Evolutionary conservation across 1,140 invertebrate genomes (phyloP), one percentile per base, ranked within the genome.

Genomic region (Ganaspis sp.): DNA sequence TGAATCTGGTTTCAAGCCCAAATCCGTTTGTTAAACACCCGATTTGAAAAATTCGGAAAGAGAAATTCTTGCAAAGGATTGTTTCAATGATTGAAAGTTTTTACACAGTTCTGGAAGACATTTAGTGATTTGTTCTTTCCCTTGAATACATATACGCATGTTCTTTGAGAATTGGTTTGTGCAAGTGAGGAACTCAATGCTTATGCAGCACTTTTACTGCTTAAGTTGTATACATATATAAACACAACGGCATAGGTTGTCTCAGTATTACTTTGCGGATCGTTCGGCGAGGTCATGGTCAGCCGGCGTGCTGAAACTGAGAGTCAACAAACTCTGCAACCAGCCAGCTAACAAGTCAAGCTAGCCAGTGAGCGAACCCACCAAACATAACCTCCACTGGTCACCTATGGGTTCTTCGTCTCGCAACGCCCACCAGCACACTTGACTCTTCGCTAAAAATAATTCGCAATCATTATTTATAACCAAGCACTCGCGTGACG

Each of bases 261-360:
- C 81, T 86, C 77, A 81, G 80, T 82, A 87, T 88, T 85, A 87
- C 86, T 87, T 87, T 80, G 86, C 84, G 85, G 83, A 86, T 89
- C 84, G 88, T 90, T 90, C 81, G 87, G 86, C 82, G 87, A 91
- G 90, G 90, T 91, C 90, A 90, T 89, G 90, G 89, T 90, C 90
- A 90, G 88, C 83, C 85, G 87, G 74, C 75, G 85, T 86, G 86
- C 85, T 90, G 87, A 91, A 91, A 90, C 88, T 79, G 89, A 90
- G 89, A 91, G 90, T 91, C 90, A 90, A 91, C 87, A 91, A 91
- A 91, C 90, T 91, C 88, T 85, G 83, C 74, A 79, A 81, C 78
- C 72, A 75, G 71, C 72, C 70, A 79, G 81, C 80, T 70, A 77
- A 69, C 72, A 70, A 79, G 79, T 69, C 75, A 71, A 70, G 73